Percentiles rank a stretch among this genome's conserved stretches.
Evolutionary conservation across 2,113 vertebrate species (phyloP).

Genomic region (Larimichthys polyactis): DNA sequence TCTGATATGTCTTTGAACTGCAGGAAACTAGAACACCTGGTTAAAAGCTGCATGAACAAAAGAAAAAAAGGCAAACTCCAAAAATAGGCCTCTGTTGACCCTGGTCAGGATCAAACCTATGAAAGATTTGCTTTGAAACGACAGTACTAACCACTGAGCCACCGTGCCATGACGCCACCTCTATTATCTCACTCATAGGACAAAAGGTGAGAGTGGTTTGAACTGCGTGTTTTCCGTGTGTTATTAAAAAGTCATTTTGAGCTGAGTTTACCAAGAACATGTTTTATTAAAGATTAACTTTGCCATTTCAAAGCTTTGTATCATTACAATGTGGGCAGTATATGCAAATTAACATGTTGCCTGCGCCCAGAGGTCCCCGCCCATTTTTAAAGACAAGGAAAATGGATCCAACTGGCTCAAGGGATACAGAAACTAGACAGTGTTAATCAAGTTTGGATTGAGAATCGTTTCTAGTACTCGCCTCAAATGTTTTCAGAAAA

Average conservation of each 20-base stretch:
- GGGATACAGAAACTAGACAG: too few relatives aligned
- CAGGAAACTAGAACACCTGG: constrained; percentile 31
- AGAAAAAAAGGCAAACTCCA: constrained; percentile 17
- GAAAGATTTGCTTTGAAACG: constrained; percentile 18
- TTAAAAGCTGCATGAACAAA: constrained; percentile 30
- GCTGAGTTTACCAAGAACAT: not conserved
- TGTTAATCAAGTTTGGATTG: too few relatives aligned
- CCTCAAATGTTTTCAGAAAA: too few relatives aligned
- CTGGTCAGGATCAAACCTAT: constrained; percentile 16
- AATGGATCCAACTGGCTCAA: too few relatives aligned
- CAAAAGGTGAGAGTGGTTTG: not conserved
- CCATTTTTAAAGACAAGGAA: too few relatives aligned
- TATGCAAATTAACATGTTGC: too few relatives aligned
- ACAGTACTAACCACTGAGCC: not conserved
- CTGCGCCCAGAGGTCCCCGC: too few relatives aligned
- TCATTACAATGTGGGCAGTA: too few relatives aligned
- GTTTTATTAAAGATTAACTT: not conserved
- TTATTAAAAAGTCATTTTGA: constrained; percentile 16
- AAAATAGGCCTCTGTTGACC: not conserved
- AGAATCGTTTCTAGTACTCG: too few relatives aligned
- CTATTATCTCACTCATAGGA: not conserved
- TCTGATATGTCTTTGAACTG: constrained; percentile 44
- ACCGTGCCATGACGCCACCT: not conserved
- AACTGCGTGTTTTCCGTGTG: not conserved
- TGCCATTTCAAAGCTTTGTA: too few relatives aligned